Evolutionary conservation across 64 coral and sea anemone species (phyloP).

Genomic region (Porites lutea): DNA sequence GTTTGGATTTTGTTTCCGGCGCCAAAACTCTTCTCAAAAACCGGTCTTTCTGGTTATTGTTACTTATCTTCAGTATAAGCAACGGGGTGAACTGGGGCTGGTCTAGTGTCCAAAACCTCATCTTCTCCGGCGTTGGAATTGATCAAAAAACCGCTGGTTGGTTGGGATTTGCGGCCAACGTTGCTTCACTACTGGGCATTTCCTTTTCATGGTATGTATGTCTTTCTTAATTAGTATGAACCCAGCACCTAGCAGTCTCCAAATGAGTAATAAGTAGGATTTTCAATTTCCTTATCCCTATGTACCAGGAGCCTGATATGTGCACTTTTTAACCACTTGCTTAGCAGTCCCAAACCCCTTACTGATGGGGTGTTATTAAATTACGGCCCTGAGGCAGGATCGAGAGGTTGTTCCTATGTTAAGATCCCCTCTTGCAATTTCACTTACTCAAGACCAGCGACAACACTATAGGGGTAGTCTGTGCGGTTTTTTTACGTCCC

Average conservation of each 20-base stretch:
- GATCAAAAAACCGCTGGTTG: conserved; percentile 92
- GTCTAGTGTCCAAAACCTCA: conserved; percentile 94
- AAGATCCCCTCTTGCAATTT: too few relatives aligned
- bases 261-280: not conserved
- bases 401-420: too few relatives aligned
- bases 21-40: conserved; percentile 77
- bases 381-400: too few relatives aligned
- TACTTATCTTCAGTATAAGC: conserved; percentile 77
- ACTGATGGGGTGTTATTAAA: too few relatives aligned
- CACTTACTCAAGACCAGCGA: too few relatives aligned
- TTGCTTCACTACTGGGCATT: conserved; percentile 84
- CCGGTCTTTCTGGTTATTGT: conserved; percentile 66
- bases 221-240: not conserved
- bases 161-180: conserved; percentile 90
- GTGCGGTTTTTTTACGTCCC: too few relatives aligned
- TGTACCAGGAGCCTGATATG: not conserved
- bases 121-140: conserved; percentile 86
- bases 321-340: not conserved
- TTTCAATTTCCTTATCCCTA: not conserved
- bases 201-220: conserved; percentile 85
- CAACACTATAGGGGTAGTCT: too few relatives aligned
- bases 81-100: conserved; percentile 95
- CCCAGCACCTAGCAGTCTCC: not conserved
- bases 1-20: conserved; percentile 80
- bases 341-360: not conserved